Conservation (phyloP, 2,113 vertebrate genomes). For the Okapia johnstoni region DNA sequence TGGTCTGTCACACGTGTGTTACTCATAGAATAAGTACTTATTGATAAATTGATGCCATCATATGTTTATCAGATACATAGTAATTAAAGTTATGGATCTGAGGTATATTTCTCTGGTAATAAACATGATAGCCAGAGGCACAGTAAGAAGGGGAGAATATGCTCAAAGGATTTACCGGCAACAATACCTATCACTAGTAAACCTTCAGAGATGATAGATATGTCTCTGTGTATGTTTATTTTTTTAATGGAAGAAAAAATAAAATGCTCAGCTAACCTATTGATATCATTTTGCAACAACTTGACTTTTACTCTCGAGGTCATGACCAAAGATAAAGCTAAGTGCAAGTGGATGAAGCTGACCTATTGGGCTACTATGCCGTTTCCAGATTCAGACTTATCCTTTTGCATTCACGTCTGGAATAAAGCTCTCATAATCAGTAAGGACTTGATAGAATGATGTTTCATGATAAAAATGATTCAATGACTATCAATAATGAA, state of each 20-base stretch:
- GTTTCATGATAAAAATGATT: neutral
- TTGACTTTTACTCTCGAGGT: neutral
- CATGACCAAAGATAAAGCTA: neutral
- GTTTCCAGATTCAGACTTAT: neutral
- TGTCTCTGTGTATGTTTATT: neutral
- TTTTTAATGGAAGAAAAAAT: neutral
- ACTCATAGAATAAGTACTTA: neutral
- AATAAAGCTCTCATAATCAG: neutral
- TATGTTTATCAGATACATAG: neutral
- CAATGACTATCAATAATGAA: neutral
- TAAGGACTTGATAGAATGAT: neutral
- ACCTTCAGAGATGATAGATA: neutral
- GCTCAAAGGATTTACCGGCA: neutral
- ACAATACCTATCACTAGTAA: neutral
- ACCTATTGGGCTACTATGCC: neutral
- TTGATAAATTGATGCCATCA: neutral
- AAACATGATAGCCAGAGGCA: neutral
- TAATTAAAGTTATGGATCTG: neutral
- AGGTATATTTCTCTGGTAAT: neutral
- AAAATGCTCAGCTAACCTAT: neutral
- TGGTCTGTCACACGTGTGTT: neutral
- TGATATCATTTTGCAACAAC: neutral
- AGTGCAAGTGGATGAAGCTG: neutral
- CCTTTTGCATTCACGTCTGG: neutral
- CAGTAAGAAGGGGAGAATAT: neutral